Conservation (phyloP, 2,797 vertebrate species). For the Epinephelus awoara region DNA sequence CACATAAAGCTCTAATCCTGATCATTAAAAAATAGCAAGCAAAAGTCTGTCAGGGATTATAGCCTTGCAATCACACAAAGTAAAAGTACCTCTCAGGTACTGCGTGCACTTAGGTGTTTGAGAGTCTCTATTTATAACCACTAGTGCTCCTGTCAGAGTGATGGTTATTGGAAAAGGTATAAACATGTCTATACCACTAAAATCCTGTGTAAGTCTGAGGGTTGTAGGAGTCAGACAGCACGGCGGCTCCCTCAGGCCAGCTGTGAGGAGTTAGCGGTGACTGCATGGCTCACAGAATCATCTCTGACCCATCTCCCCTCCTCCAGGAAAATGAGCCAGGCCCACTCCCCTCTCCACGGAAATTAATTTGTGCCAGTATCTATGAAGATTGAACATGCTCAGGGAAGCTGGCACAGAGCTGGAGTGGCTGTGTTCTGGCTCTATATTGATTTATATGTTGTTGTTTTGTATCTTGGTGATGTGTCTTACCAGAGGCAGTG, state of each 20-base stretch:
- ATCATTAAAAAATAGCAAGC: constrained; percentile 36
- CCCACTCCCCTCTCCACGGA: constrained; percentile 6
- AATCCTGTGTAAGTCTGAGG: neutral
- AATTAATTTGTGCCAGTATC: constrained; percentile 34
- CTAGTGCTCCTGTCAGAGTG: constrained; percentile 23
- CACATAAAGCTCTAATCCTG: constrained; percentile 44
- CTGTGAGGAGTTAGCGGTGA: constrained; percentile 22
- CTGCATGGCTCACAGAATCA: constrained; percentile 4
- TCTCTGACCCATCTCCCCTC: constrained; percentile 27
- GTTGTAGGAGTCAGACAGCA: constrained; percentile 24
- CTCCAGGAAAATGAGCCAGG: constrained; percentile 2
- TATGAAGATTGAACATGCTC: constrained; percentile 34
- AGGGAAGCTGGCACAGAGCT: neutral
- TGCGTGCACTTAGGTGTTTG: constrained; percentile 20
- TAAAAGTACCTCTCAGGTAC: constrained; percentile 30
- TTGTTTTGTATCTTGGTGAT: constrained; percentile 5
- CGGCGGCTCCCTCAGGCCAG: constrained; percentile 12
- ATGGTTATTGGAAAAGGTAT: constrained; percentile 15
- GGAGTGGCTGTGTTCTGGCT: neutral
- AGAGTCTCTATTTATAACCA: constrained; percentile 52
- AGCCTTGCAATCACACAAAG: constrained; percentile 33
- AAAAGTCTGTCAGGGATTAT: constrained; percentile 42
- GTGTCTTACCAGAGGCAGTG: neutral
- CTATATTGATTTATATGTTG: constrained; percentile 10
- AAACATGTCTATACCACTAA: constrained; percentile 9